phyloP scores from a whole-genome alignment of 2,113 vertebrate species.

The Cynocephalus volans region DNA sequence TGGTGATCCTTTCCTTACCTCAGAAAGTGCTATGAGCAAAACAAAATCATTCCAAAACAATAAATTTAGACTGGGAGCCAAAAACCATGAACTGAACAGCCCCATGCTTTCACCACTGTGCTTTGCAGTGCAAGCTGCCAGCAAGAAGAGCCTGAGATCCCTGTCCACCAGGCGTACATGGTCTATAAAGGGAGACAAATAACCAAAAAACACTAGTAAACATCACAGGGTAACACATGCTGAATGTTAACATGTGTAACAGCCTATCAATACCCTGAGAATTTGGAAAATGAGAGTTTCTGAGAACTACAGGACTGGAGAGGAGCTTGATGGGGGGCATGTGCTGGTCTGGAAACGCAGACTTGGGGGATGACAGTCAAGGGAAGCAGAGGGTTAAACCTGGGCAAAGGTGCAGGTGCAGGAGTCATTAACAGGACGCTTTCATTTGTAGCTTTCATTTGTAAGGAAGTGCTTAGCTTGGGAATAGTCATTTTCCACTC shows the following conservation, averaged over 20 bases:
- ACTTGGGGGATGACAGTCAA: not conserved
- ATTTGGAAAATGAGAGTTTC: not conserved
- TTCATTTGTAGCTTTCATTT: no score
- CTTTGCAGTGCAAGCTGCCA: not conserved
- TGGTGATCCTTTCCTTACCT: not conserved
- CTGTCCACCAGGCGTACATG: not conserved
- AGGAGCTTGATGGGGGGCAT: not conserved
- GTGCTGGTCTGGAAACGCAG: not conserved
- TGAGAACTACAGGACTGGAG: not conserved
- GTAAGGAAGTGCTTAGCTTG: not conserved
- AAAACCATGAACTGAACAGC: not conserved
- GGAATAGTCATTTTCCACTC: not conserved
- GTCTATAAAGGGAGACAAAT: not conserved
- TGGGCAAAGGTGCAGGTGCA: not conserved
- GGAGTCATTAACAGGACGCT: no score
- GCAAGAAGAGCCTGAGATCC: not conserved
- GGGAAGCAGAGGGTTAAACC: not conserved
- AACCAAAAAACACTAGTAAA: not conserved
- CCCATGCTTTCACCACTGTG: accelerated
- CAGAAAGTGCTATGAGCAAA: conserved; percentile 49
- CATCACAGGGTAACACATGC: not conserved
- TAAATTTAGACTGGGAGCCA: not conserved
- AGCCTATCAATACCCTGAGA: not conserved
- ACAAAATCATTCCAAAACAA: not conserved
- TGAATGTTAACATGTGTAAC: not conserved